Conservation (phyloP, 1,140 invertebrate species). For the Drosophila lini region DNA sequence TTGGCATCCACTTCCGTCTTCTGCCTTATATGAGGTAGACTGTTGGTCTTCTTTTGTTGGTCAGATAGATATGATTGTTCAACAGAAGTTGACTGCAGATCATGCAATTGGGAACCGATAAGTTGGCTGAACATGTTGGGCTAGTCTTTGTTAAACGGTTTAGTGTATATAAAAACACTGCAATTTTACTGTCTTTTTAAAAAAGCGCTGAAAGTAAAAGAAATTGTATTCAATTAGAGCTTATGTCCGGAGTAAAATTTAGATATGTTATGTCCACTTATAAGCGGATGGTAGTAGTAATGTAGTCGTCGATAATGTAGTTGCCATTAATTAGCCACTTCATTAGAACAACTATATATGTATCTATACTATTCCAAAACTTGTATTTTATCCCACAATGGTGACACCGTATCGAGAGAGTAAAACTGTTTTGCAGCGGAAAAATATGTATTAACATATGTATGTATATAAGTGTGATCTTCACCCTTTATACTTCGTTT, state of each 20-base stretch:
- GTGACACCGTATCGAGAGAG: too few relatives aligned
- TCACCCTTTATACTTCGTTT: too few relatives aligned
- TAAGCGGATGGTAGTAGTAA: too few relatives aligned
- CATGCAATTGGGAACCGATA: neutral
- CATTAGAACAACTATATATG: too few relatives aligned
- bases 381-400: too few relatives aligned
- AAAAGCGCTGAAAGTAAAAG: neutral
- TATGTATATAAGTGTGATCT: too few relatives aligned
- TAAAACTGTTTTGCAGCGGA: too few relatives aligned
- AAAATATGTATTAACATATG: too few relatives aligned
- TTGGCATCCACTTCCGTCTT: conserved; percentile 29
- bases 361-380: too few relatives aligned
- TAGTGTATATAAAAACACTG: neutral
- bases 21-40: conserved; percentile 56
- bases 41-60: conserved; percentile 60
- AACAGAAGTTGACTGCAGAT: neutral
- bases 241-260: neutral
- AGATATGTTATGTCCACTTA: too few relatives aligned
- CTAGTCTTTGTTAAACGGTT: neutral
- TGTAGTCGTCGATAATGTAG: too few relatives aligned
- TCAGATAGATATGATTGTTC: conserved; percentile 13
- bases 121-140: conserved; percentile 1
- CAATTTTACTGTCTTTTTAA: neutral
- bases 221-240: neutral
- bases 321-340: too few relatives aligned